Conservation (phyloP, 92 coral and sea anemone genomes). For the Chrysogorgia sp. region DNA sequence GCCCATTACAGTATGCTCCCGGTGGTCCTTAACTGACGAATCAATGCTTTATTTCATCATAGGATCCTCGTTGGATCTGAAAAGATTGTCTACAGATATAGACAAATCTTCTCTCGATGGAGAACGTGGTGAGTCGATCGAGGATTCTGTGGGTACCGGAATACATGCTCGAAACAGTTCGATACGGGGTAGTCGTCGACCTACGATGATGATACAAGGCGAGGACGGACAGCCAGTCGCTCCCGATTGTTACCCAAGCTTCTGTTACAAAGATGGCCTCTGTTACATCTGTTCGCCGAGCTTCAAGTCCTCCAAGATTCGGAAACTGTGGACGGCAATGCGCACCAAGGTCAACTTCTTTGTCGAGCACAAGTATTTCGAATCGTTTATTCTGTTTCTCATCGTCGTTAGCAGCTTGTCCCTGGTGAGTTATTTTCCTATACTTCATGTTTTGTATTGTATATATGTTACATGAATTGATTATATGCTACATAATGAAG, state of each 20-base stretch:
- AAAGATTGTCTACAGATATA: constrained; percentile 3
- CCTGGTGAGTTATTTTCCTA: constrained; percentile 69
- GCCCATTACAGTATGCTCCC: too few relatives aligned
- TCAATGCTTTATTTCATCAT: background rate
- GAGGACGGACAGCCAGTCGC: constrained; percentile 49
- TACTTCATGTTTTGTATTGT: too few relatives aligned
- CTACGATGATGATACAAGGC: constrained; percentile 43
- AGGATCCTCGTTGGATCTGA: constrained; percentile 24
- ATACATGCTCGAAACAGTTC: constrained; percentile 21
- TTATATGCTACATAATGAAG: too few relatives aligned
- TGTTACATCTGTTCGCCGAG: constrained; percentile 69
- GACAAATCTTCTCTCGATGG: constrained; percentile 31
- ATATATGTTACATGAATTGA: too few relatives aligned
- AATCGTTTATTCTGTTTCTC: constrained; percentile 26
- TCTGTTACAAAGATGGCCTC: constrained; percentile 86
- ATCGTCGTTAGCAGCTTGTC: constrained; percentile 88
- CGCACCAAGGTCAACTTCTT: constrained; percentile 74
- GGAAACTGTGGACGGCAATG: constrained; percentile 82
- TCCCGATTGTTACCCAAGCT: constrained; percentile 86
- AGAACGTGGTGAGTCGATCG: constrained; percentile 11
- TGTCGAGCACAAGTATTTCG: constrained; percentile 95
- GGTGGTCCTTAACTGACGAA: too few relatives aligned
- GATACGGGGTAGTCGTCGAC: constrained; percentile 36
- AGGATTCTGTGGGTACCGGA: background rate
- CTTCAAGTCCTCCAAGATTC: constrained; percentile 78